A percentile compares a stretch with the other conserved stretches of the same genome.
phyloP scores from a whole-genome alignment of 2,113 vertebrate genomes.

The Charina bottae region DNA sequence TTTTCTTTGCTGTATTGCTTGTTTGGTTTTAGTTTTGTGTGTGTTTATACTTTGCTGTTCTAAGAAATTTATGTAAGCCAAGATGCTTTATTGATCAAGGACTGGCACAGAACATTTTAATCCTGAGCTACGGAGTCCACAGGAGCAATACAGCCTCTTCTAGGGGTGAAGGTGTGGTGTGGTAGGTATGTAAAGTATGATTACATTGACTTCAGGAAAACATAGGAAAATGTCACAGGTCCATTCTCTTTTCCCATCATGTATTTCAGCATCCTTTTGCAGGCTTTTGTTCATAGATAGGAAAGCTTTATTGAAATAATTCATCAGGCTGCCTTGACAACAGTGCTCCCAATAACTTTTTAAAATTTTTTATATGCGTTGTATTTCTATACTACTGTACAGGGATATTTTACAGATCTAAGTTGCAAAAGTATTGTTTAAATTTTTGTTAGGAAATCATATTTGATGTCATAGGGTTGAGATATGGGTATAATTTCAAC shows the following conservation, averaged over 20 bases:
- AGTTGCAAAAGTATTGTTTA: constrained; percentile 35
- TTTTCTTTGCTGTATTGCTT: neutral
- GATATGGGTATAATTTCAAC: constrained; percentile 6
- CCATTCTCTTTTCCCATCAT: neutral
- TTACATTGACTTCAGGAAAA: neutral
- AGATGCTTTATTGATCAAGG: neutral
- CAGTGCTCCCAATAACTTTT: neutral
- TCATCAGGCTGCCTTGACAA: constrained; percentile 49
- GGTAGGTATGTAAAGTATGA: neutral
- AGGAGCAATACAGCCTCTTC: neutral
- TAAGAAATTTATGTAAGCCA: neutral
- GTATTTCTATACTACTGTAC: constrained; percentile 26
- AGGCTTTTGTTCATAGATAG: constrained; percentile 1
- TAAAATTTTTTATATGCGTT: constrained; percentile 42
- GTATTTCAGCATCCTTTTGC: neutral
- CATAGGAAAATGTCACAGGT: neutral
- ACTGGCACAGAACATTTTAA: neutral
- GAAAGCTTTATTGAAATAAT: constrained; percentile 16
- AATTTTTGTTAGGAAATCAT: constrained; percentile 40
- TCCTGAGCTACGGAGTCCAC: neutral
- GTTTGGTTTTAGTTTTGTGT: neutral
- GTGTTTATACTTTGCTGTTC: neutral
- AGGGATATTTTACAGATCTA: constrained; percentile 40
- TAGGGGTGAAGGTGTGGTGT: constrained; percentile 10
- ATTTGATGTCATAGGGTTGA: constrained; percentile 5